phyloP scores from a whole-genome alignment of 1,140 invertebrate species.

The Notospermus geniculatus region DNA sequence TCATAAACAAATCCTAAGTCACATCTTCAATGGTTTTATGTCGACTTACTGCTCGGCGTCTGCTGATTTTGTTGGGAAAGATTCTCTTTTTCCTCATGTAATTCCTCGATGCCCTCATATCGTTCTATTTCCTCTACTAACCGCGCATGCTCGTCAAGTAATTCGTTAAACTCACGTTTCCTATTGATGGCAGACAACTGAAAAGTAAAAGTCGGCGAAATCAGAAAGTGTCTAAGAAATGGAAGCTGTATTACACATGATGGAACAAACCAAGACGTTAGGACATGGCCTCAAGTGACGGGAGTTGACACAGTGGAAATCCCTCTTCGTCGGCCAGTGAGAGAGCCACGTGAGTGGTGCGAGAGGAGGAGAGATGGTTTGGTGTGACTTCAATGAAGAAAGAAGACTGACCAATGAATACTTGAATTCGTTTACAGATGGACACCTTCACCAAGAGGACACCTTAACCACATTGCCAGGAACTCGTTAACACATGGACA shows the following conservation, averaged over 20 bases:
- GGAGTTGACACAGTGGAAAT: background rate
- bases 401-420: too few species aligned
- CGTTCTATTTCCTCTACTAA: background rate
- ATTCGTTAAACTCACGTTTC: background rate
- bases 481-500: background rate
- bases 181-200: slow-evolving; percentile 1
- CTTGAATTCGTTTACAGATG: too few species aligned
- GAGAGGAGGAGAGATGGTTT: too few species aligned
- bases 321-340: background rate
- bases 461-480: too few species aligned
- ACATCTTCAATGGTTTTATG: too few species aligned
- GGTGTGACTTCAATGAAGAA: too few species aligned
- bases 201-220: background rate
- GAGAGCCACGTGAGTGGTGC: background rate
- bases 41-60: too few species aligned
- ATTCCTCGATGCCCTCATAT: too few species aligned
- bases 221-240: background rate
- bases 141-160: slow-evolving; percentile 4
- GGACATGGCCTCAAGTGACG: background rate
- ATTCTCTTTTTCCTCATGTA: too few species aligned
- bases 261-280: background rate
- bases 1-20: too few species aligned
- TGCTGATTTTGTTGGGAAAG: too few species aligned
- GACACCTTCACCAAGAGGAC: too few species aligned
- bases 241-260: background rate